Evolutionary conservation across 92 coral and sea anemone species (phyloP).

Genomic region (Isaurus tuberculatus): DNA sequence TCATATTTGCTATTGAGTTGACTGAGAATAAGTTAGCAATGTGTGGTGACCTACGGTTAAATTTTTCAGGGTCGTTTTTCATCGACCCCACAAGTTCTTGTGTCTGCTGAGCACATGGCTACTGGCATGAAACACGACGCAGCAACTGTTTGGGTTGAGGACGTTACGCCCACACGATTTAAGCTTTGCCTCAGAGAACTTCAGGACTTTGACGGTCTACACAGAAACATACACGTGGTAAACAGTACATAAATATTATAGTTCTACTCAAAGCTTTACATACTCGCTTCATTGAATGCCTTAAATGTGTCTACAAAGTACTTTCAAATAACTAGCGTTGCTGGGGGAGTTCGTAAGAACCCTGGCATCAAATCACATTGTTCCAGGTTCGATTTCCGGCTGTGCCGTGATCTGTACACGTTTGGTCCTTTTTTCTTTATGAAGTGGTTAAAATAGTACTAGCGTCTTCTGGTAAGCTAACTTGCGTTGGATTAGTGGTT

Average conservation of each 20-base stretch:
- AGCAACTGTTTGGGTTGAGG: conserved; percentile 74
- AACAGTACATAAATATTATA: not conserved
- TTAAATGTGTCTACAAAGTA: no score
- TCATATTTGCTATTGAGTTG: no score
- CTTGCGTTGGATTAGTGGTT: no score
- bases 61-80: conserved; percentile 51
- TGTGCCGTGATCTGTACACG: no score
- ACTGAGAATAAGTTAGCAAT: no score
- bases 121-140: conserved; percentile 71
- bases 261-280: not conserved
- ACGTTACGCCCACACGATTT: conserved; percentile 50
- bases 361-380: no score
- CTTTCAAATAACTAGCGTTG: no score
- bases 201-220: conserved; percentile 76
- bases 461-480: no score
- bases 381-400: no score
- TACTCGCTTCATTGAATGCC: not conserved
- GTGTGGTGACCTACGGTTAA: not conserved
- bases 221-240: conserved; percentile 71
- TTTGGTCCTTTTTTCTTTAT: no score
- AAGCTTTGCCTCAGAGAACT: conserved; percentile 79
- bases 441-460: no score
- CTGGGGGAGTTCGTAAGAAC: no score
- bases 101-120: conserved; percentile 70
- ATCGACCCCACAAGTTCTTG: conserved; percentile 47